Conservation (phyloP, 2,888 invertebrate species). For the Oligia strigilis region DNA sequence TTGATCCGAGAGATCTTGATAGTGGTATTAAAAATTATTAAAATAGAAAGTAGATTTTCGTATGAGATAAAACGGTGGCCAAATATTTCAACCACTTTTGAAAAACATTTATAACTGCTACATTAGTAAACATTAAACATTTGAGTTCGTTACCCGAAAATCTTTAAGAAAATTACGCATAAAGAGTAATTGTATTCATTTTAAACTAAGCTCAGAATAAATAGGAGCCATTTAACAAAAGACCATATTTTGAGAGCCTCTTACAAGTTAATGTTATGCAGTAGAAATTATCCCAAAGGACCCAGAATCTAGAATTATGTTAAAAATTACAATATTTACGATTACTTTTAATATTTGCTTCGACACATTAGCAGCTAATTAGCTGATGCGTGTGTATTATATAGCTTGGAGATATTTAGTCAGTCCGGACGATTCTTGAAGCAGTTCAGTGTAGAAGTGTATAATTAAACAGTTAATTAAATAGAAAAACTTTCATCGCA, state of each 20-base stretch:
- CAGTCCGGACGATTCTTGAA: too few relatives aligned
- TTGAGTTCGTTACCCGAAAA: conserved; percentile 35
- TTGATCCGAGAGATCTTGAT: background rate
- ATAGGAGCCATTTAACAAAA: conserved; percentile 52
- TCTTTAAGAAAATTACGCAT: conserved; percentile 45
- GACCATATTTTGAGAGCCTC: conserved; percentile 49
- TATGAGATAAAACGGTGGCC: background rate
- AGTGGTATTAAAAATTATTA: background rate
- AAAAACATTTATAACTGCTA: conserved; percentile 36
- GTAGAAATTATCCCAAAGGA: conserved; percentile 17
- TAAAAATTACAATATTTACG: background rate
- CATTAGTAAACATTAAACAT: conserved; percentile 48
- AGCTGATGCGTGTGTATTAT: too few relatives aligned
- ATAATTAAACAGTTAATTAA: too few relatives aligned
- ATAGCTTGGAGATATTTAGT: too few relatives aligned
- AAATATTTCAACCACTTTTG: conserved; percentile 3
- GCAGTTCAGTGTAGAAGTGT: too few relatives aligned
- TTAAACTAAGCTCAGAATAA: conserved; percentile 55
- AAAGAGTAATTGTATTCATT: conserved; percentile 56
- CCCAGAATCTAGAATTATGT: background rate
- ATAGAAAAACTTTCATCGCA: background rate
- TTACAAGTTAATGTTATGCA: conserved; percentile 44
- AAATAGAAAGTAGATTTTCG: background rate
- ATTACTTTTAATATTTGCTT: background rate
- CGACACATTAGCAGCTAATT: too few relatives aligned